phyloP scores from a whole-genome alignment of 2,113 vertebrate genomes.

The Callopanchax toddi region DNA sequence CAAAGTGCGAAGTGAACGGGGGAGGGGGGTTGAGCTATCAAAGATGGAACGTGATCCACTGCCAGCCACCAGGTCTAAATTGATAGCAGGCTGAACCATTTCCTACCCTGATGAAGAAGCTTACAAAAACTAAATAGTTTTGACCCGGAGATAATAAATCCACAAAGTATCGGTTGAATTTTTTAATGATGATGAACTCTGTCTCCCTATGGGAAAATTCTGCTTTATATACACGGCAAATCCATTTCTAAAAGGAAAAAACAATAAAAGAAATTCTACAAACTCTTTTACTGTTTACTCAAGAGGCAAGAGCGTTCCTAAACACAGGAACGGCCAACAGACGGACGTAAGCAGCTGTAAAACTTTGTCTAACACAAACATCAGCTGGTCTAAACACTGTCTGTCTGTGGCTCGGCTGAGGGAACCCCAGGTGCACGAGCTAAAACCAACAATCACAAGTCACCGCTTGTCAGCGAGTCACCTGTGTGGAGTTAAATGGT shows the following conservation, averaged over 20 bases:
- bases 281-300: slow-evolving; percentile 54
- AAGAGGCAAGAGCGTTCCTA: slow-evolving; percentile 29
- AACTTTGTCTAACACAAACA: slow-evolving; percentile 48
- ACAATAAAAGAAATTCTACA: slow-evolving; percentile 12
- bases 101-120: slow-evolving; percentile 41
- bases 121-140: slow-evolving; percentile 1
- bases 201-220: too few relatives aligned
- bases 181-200: too few relatives aligned
- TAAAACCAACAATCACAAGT: slow-evolving; percentile 57
- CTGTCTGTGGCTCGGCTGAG: slow-evolving; percentile 9
- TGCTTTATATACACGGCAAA: too few relatives aligned
- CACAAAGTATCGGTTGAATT: neutral
- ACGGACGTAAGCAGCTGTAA: slow-evolving; percentile 57
- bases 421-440: slow-evolving; percentile 58
- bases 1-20: slow-evolving; percentile 47
- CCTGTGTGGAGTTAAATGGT: slow-evolving; percentile 52
- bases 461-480: slow-evolving; percentile 56
- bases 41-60: slow-evolving; percentile 58
- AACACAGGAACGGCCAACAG: slow-evolving; percentile 37
- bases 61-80: slow-evolving; percentile 52
- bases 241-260: neutral
- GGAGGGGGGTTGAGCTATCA: slow-evolving; percentile 54
- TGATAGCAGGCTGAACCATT: slow-evolving; percentile 62
- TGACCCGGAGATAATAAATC: neutral
- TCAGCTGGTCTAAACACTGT: slow-evolving; percentile 49